Base-by-base conservation (phyloP, 2,888 invertebrate species). In the Bruchidius siliquastri region DNA sequence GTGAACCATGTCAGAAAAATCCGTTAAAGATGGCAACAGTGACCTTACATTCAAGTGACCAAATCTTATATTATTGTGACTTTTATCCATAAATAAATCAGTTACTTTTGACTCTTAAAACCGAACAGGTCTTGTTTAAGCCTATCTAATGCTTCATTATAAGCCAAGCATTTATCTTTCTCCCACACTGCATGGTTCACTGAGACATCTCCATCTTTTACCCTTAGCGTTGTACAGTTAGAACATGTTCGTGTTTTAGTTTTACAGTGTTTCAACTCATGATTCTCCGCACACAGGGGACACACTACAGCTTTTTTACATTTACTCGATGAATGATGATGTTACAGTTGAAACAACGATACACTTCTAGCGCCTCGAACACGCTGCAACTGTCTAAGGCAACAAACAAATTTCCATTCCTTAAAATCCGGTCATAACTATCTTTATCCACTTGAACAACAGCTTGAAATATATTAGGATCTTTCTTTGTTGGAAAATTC, bases 141-240 rank as follows among this genome's bases (percentile, higher is more conserved):
- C 26, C 26, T 26, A 26, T 26, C 26, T 26, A 26, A 8, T 4
- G 26, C 26, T 26, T 26, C 26, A 26, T 26, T 26, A 30, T 72
- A 26, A 26, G 72, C 72, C 67, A 68, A 68, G 26, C 72, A 72
- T 67, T 72, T 72, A 6, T 68, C 26, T 21, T 21, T 72, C 26
- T 72, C 30, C 72, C 72, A 72, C 68, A 72, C 72, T 21, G 72
- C 72, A 72, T 68, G 72, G 67, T 71, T 67, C 67, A 13, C 67
- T 71, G 22, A 67, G 66, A 67, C 71, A n/a, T n/a, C n/a, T n/a
- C n/a, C n/a, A n/a, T n/a, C n/a, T n/a, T n/a, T n/a, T n/a, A n/a
- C n/a, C n/a, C n/a, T n/a, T n/a, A n/a, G n/a, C n/a, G n/a, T n/a
- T n/a, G n/a, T n/a, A n/a, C n/a, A n/a, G n/a, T n/a, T n/a, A n/a